Percentiles rank a stretch among this genome's conserved stretches.
These are phyloP conservation scores for Zoanthus sociatus DNA, from an alignment of 92 coral and sea anemone species.

Conservation along the genomic window DNA sequence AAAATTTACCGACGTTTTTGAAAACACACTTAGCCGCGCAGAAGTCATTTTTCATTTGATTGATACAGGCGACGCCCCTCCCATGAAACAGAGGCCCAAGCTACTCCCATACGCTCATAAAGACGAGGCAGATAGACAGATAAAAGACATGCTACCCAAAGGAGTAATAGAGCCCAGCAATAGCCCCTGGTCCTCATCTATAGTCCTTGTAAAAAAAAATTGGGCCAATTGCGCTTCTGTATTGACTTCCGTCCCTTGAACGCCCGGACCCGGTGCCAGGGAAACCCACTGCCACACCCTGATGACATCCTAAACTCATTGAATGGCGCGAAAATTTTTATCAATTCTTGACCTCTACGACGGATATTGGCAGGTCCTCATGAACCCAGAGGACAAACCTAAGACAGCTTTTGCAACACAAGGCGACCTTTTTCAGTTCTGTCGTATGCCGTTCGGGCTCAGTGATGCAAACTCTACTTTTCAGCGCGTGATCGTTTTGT, in stretches of 20 bases:
- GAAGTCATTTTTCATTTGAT: background rate
- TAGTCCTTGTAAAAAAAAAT: background rate
- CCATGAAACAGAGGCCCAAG: slow-evolving; percentile 39
- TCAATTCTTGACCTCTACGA: background rate
- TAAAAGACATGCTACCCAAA: slow-evolving; percentile 30
- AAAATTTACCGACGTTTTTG: slow-evolving; percentile 25
- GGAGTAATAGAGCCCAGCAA: slow-evolving; percentile 38
- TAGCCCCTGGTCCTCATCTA: slow-evolving; percentile 42
- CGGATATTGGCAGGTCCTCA: slow-evolving; percentile 44
- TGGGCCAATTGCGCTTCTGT: too few relatives aligned
- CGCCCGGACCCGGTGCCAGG: background rate
- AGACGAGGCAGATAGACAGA: slow-evolving; percentile 32
- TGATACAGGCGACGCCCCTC: slow-evolving; percentile 17
- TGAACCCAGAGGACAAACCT: slow-evolving; percentile 27
- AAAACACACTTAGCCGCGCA: background rate
- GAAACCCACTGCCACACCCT: background rate
- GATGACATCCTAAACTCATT: background rate
- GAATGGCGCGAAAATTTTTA: background rate
- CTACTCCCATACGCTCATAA: slow-evolving; percentile 23
- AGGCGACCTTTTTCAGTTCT: background rate
- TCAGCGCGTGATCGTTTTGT: slow-evolving; percentile 36
- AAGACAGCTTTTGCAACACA: slow-evolving; percentile 40
- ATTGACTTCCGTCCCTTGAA: background rate
- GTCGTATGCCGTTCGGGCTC: slow-evolving; percentile 18
- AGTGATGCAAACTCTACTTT: slow-evolving; percentile 34